Conservation (phyloP, 2,888 invertebrate genomes). For the Neoascia interrupta region DNA sequence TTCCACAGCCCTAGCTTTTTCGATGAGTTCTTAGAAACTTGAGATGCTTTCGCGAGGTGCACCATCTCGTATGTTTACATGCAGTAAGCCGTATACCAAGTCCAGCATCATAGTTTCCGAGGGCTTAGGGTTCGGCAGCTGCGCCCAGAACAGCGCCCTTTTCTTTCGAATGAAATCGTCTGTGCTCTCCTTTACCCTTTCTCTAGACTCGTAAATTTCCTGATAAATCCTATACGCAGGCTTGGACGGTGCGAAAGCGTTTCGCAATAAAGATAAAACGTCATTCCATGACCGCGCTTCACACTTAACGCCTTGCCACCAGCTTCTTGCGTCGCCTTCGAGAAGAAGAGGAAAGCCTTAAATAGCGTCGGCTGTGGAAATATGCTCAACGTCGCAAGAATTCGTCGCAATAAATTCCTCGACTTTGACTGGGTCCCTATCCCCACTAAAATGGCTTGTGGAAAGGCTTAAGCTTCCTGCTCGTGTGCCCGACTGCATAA, state of each 20-base stretch:
- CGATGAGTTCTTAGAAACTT: neutral
- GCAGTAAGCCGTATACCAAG: neutral
- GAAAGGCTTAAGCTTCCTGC: neutral
- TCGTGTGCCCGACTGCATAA: neutral
- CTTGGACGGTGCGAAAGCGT: conserved; percentile 51
- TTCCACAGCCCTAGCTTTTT: neutral
- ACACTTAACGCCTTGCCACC: neutral
- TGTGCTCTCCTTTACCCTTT: conserved; percentile 56
- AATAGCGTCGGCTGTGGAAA: conserved; percentile 52
- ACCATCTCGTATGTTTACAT: neutral
- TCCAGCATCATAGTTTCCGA: too few species aligned
- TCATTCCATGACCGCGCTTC: conserved; percentile 1
- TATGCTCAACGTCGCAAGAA: conserved; percentile 50
- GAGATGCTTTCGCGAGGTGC: neutral
- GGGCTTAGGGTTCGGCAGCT: too few species aligned
- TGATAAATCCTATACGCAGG: conserved; percentile 55
- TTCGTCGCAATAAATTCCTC: conserved; percentile 60
- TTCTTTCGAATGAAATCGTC: conserved; percentile 45
- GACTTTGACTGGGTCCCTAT: conserved; percentile 39
- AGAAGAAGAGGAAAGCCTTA: conserved; percentile 32
- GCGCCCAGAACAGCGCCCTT: too few species aligned
- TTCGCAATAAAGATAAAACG: conserved; percentile 39
- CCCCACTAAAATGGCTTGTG: conserved; percentile 32
- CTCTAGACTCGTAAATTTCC: conserved; percentile 9
- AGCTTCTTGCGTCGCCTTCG: neutral